Conservation (phyloP, 1,140 invertebrate genomes). For the Drosophila funebris region DNA sequence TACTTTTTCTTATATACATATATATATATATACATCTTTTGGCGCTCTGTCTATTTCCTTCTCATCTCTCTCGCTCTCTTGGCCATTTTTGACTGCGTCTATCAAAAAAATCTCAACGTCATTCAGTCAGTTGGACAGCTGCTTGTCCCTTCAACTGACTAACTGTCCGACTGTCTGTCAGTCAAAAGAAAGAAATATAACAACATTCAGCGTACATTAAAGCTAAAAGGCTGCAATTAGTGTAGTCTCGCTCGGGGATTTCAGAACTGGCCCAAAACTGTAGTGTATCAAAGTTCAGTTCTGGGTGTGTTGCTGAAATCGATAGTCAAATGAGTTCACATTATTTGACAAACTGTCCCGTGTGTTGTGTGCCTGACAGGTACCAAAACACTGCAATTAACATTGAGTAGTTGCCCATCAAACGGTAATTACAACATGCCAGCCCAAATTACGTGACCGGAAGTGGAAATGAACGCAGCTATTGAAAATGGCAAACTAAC, state of each 20-base stretch:
- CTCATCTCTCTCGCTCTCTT: conserved; percentile 15
- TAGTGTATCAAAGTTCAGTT: neutral
- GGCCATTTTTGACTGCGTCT: conserved; percentile 16
- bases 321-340: conserved; percentile 44
- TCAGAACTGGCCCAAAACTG: neutral
- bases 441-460: conserved; percentile 18
- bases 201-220: conserved; percentile 23
- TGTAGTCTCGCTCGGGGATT: neutral
- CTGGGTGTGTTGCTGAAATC: conserved; percentile 19
- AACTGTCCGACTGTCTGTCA: conserved; percentile 16
- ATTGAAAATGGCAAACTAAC: neutral
- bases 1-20: too few relatives aligned
- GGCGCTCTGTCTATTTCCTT: conserved; percentile 25
- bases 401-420: conserved; percentile 39
- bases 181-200: conserved; percentile 14
- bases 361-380: neutral
- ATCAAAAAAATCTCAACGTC: conserved; percentile 46
- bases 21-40: conserved; percentile 50
- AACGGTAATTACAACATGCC: conserved; percentile 32
- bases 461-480: neutral
- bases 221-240: conserved; percentile 40
- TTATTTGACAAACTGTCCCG: conserved; percentile 21
- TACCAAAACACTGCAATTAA: conserved; percentile 44
- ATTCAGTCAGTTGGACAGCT: conserved; percentile 32
- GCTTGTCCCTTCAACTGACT: conserved; percentile 32